phyloP scores from a whole-genome alignment of 2,888 invertebrate genomes.

The Fragum fragum region DNA sequence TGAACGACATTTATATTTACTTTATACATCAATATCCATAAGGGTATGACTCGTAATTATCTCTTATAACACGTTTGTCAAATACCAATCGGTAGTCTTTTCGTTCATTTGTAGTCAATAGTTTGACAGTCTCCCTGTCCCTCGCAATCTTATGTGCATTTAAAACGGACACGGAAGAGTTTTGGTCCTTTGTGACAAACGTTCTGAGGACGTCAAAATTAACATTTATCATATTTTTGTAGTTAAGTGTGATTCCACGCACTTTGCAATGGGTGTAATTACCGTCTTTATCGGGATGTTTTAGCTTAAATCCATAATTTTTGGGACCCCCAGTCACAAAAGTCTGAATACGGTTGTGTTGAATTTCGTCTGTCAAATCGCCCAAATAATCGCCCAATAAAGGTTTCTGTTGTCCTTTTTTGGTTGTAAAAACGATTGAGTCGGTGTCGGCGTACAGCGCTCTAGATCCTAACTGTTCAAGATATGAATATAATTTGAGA shows the following conservation, averaged over 20 bases:
- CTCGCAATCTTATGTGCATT: slow-evolving; percentile 33
- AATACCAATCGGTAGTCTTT: slow-evolving; percentile 48
- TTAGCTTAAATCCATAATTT: slow-evolving; percentile 79
- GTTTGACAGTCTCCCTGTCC: slow-evolving; percentile 7
- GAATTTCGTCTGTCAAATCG: slow-evolving; percentile 49
- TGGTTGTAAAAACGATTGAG: slow-evolving; percentile 35
- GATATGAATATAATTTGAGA: slow-evolving; percentile 31
- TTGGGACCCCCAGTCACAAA: slow-evolving; percentile 85
- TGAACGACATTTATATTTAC: too few species aligned
- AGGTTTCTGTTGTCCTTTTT: slow-evolving; percentile 33
- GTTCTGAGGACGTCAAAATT: slow-evolving; percentile 24
- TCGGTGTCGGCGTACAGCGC: slow-evolving; percentile 44
- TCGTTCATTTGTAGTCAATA: slow-evolving; percentile 13
- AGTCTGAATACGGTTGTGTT: slow-evolving; percentile 44
- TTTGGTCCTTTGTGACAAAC: neutral
- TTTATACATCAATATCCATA: slow-evolving; percentile 35
- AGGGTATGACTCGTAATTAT: slow-evolving; percentile 24
- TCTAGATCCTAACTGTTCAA: slow-evolving; percentile 9
- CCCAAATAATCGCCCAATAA: slow-evolving; percentile 33
- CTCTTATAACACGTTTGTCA: slow-evolving; percentile 46
- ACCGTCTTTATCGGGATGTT: slow-evolving; percentile 43
- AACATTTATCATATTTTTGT: slow-evolving; percentile 22
- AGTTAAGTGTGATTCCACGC: slow-evolving; percentile 33
- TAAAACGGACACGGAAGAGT: slow-evolving; percentile 20
- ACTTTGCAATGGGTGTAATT: slow-evolving; percentile 31